Conservation (phyloP, 2,888 invertebrate genomes). For the Lomographa bimaculata region DNA sequence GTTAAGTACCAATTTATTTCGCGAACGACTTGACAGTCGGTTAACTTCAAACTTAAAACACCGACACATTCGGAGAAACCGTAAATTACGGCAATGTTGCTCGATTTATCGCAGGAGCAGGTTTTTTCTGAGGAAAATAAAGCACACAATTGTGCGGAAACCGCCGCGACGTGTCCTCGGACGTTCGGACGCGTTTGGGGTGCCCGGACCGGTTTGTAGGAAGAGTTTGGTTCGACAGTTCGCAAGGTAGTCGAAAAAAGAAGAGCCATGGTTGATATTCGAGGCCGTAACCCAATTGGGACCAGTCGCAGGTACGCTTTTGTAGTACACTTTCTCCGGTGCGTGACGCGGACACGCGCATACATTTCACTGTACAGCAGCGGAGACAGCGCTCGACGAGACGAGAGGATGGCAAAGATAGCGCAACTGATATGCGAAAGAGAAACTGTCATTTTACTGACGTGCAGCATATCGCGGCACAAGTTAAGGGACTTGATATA, state of each 20-base stretch:
- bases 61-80: slow-evolving; percentile 16
- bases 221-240: slow-evolving; percentile 39
- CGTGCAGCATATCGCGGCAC: background rate
- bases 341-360: slow-evolving; percentile 65
- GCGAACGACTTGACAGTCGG: slow-evolving; percentile 14
- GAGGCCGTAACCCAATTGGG: slow-evolving; percentile 80
- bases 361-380: slow-evolving; percentile 64
- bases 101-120: slow-evolving; percentile 31
- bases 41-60: slow-evolving; percentile 29
- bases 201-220: slow-evolving; percentile 48
- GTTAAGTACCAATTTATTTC: slow-evolving; percentile 22
- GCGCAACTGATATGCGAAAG: slow-evolving; percentile 9
- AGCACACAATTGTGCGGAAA: slow-evolving; percentile 40
- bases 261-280: slow-evolving; percentile 67
- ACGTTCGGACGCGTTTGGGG: slow-evolving; percentile 32
- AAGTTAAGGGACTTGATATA: too few species aligned
- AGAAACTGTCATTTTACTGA: slow-evolving; percentile 6
- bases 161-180: slow-evolving; percentile 30
- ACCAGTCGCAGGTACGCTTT: slow-evolving; percentile 72
- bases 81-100: slow-evolving; percentile 29
- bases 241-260: slow-evolving; percentile 47
- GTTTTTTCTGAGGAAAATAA: slow-evolving; percentile 36
- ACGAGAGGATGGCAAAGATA: slow-evolving; percentile 23
- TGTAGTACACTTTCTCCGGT: slow-evolving; percentile 80
- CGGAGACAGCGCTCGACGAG: slow-evolving; percentile 25